A percentile compares a stretch with the other conserved stretches of the same genome.
These are phyloP conservation scores for Lerista edwardsae DNA, from an alignment of 2,797 vertebrate species.

Conservation along the genomic window DNA sequence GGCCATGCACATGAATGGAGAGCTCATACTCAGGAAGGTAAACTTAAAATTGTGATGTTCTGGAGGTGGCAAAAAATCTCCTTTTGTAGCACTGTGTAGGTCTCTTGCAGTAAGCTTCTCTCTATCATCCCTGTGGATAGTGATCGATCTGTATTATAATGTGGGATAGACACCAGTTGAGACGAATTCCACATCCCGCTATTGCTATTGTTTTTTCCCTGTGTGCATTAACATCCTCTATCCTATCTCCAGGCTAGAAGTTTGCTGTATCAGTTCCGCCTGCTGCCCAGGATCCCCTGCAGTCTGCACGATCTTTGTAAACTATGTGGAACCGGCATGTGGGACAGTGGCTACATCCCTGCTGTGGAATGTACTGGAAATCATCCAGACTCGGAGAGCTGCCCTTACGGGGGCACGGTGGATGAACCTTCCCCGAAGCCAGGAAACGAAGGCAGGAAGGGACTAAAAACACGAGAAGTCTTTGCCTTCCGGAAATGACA, in stretches of 20 bases:
- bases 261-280: constrained; percentile 96
- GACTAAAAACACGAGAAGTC: constrained; percentile 86
- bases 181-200: fast-evolving
- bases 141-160: neutral
- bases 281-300: constrained; percentile 93
- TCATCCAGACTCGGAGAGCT: constrained; percentile 88
- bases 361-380: constrained; percentile 94
- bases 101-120: neutral
- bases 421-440: constrained; percentile 77
- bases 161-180: neutral
- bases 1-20: constrained; percentile 99
- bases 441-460: constrained; percentile 80
- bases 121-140: neutral
- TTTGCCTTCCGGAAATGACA: constrained; percentile 90
- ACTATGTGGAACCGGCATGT: constrained; percentile 95
- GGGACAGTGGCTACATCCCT: constrained; percentile 98
- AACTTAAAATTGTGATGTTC: neutral
- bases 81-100: neutral
- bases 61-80: neutral
- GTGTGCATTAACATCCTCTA: neutral
- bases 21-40: constrained; percentile 97
- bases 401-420: constrained; percentile 90
- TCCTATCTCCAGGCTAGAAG: constrained; percentile 86
- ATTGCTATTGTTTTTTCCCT: neutral
- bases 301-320: constrained; percentile 95